Conservation (phyloP, 2,113 vertebrate genomes). For the Amphilophus citrinellus region DNA sequence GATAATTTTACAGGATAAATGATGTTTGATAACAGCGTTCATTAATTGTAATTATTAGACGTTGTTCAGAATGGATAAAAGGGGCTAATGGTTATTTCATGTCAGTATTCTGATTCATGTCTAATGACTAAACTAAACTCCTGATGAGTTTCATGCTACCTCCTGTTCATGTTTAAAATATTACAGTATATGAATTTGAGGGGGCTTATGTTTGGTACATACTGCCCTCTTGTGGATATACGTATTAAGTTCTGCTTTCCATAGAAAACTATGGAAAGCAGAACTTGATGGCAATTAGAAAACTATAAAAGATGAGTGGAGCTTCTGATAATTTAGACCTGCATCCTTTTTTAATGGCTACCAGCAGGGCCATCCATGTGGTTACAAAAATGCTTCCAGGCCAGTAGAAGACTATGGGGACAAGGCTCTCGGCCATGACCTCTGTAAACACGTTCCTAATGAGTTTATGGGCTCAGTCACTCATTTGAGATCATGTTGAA, state of each 20-base stretch:
- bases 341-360: neutral
- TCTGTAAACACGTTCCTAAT: neutral
- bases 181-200: neutral
- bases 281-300: neutral
- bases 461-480: neutral
- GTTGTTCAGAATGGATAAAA: neutral
- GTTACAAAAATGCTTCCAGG: neutral
- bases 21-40: neutral
- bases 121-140: neutral
- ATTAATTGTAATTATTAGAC: neutral
- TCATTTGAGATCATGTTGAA: neutral
- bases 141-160: neutral
- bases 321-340: neutral
- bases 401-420: neutral
- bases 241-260: too few species aligned
- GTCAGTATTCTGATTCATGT: neutral
- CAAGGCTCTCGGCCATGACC: neutral
- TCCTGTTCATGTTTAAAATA: neutral
- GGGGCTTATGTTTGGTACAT: neutral
- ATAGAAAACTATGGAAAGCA: neutral
- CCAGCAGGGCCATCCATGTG: neutral
- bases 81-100: neutral
- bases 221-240: slow-evolving; percentile 47
- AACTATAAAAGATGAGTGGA: neutral
- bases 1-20: neutral